Base-by-base conservation (phyloP, 2,113 vertebrate species). In the Chascanopsetta lugubris region DNA sequence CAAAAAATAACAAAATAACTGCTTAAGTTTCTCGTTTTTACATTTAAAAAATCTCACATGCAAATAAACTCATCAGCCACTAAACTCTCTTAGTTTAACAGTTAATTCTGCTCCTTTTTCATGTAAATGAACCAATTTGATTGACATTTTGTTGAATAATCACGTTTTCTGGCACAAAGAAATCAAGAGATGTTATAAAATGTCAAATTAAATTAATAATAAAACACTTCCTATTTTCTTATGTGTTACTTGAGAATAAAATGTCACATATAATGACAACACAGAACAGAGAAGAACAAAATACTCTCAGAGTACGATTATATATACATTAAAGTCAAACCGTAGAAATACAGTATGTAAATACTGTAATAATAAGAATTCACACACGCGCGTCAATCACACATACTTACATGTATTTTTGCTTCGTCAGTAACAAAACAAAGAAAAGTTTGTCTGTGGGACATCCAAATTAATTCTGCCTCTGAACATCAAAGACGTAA, bases 271-370 rank as follows among this genome's bases (percentile, higher is more conserved):
- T n/a, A n/a, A n/a, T 48, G 25, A 80, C 68, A 74, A 45, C 47
- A 45, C 29, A 27, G 25, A 77, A 71, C 47, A 26, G n/a, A 69
- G 17, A 6, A 34, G 76, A 72, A 60, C 65, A 42, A 48, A 51
- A 83, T 53, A 78, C 50, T 71, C 38, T 71, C 47, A 64, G 72
- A 85, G 75, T 45, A 77, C 63, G 29, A 54, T 20, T n/a, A n/a
- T n/a, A 51, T 55, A 36, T 67, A 82, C 67, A 69, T 43, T 58
- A 29, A 72, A 75, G 13, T 48, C n/a, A 69, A 66, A 60, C 58
- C n/a, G 47, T 59, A 47, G 62, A 85, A 71, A 72, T 29, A 63
- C 20, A 22, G 65, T n/a, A n/a, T n/a, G n/a, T n/a, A n/a, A 34
- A 45, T 17, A 61, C 8, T 22, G 24, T 29, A 3, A 20, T 32